A percentile compares a stretch with the other conserved stretches of the same genome.
Evolutionary conservation across 35 echinoderm and acorn worm species (phyloP).

Genomic region (Heliocidaris tuberculata): DNA sequence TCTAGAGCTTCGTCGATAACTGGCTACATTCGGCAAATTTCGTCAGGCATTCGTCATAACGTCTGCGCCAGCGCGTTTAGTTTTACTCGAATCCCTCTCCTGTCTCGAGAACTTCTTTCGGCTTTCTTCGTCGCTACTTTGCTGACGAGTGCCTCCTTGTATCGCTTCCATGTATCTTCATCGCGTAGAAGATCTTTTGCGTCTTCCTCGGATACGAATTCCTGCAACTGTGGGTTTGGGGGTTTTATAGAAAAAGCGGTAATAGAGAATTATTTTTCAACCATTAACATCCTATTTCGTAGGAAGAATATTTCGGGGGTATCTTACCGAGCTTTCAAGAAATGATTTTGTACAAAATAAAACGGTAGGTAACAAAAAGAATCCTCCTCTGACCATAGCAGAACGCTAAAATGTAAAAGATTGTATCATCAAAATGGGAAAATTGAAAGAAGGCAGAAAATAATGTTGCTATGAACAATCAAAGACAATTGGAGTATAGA

Average conservation of each 20-base stretch:
- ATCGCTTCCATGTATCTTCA: conserved; percentile 63
- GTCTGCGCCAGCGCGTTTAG: conserved; percentile 21
- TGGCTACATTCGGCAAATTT: background rate
- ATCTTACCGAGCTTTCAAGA: background rate
- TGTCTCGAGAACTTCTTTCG: conserved; percentile 20
- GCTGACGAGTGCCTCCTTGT: conserved; percentile 60
- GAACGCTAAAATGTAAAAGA: too few relatives aligned
- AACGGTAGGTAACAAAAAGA: too few relatives aligned
- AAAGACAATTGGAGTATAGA: too few relatives aligned
- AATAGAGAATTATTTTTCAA: background rate
- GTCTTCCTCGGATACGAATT: conserved; percentile 66
- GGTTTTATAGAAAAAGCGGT: background rate
- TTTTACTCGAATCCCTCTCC: conserved; percentile 18
- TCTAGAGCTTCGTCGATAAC: background rate
- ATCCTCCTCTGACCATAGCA: too few relatives aligned
- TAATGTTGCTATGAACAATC: too few relatives aligned
- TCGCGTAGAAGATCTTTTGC: conserved; percentile 52
- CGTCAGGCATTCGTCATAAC: conserved; percentile 11
- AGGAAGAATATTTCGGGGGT: too few relatives aligned
- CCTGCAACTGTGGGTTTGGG: conserved; percentile 51
- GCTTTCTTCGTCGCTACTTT: conserved; percentile 47
- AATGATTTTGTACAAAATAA: too few relatives aligned
- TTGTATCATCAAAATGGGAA: too few relatives aligned
- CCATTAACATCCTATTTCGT: background rate
- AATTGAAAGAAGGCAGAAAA: too few relatives aligned